Conservation (phyloP, 2,888 invertebrate species). For the Julus scanicus region DNA sequence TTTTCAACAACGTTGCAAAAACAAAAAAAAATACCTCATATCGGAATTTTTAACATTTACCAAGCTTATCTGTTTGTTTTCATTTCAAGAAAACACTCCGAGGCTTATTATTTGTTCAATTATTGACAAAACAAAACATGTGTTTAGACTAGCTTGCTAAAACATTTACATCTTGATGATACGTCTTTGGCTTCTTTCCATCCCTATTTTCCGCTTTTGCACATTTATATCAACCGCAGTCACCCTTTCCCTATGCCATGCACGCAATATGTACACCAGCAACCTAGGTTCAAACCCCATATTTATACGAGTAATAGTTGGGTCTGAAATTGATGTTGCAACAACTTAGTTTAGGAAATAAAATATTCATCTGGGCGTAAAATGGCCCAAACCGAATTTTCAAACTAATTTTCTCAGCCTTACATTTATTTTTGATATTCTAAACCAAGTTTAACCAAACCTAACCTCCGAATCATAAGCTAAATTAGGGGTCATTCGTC, state of each 20-base stretch:
- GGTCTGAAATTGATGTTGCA: neutral
- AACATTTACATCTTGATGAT: constrained; percentile 36
- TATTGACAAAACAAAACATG: neutral
- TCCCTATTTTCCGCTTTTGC: neutral
- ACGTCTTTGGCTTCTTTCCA: neutral
- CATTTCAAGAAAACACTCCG: neutral
- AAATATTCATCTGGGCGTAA: too few species aligned
- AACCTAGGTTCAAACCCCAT: neutral
- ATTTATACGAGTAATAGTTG: neutral
- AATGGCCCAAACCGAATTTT: too few species aligned
- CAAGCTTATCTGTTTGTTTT: neutral
- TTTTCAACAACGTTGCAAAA: neutral
- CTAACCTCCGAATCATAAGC: too few species aligned
- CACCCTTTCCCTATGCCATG: neutral
- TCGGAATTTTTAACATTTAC: neutral
- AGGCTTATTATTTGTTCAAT: constrained; percentile 7
- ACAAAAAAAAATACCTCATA: neutral
- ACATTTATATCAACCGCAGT: neutral
- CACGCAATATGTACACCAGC: neutral
- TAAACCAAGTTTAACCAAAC: too few species aligned
- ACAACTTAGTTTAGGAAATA: neutral
- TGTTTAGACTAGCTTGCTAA: constrained; percentile 9
- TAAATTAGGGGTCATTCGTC: too few species aligned
- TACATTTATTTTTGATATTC: too few species aligned
- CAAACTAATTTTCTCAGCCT: too few species aligned